Evolutionary conservation across 2,888 invertebrate species (phyloP), one percentile per base, ranked within the genome.

Genomic region (Pollenia griseotomentosa): DNA sequence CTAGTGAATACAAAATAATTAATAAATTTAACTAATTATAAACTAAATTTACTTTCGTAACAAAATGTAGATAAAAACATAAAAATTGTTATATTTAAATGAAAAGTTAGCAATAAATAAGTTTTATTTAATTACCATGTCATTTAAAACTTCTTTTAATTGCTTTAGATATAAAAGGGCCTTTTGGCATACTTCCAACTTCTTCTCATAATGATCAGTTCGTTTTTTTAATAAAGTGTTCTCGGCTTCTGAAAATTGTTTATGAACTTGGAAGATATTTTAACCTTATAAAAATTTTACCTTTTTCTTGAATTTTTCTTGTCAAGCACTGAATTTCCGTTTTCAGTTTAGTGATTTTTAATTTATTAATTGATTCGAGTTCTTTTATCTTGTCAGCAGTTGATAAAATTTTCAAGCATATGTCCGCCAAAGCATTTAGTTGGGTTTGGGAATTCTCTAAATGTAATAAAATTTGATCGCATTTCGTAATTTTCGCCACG

Each of bases 141-240:
- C 96, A 83, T 95, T 95, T 71, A 96, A 93, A 6, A 97, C 93
- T 74, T 94, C 95, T 0, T 95, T 94, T 0, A 96, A 95, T 93
- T 96, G 96, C 88, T 96, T 95, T 88, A 95, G 95, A 0, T 96
- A 95, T 59, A 96, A 90, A 33, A 95, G 95, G 0, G 94, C 95
- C 90, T 95, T 95, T 89, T 94, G 94, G 73, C 93, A 89, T 14
- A 92, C 93, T 11, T 94, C 93, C 0, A 91, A 88, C 87, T 92
- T 89, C 4, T 88, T 84, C 51, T 92, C 91, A 87, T 93, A 89
- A 14, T 89, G 75, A 3, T 85, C 85, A 2, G 91, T 88, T 16
- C 90, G 91, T 8, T 90, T 80, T 44, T 90, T 89, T 1, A 93
- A 85, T 48, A 90, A 93, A 10, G 90, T 89, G 19, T 94, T 91